Evolutionary conservation across 2,888 invertebrate species (phyloP).

Genomic region (Catocala fraxini): DNA sequence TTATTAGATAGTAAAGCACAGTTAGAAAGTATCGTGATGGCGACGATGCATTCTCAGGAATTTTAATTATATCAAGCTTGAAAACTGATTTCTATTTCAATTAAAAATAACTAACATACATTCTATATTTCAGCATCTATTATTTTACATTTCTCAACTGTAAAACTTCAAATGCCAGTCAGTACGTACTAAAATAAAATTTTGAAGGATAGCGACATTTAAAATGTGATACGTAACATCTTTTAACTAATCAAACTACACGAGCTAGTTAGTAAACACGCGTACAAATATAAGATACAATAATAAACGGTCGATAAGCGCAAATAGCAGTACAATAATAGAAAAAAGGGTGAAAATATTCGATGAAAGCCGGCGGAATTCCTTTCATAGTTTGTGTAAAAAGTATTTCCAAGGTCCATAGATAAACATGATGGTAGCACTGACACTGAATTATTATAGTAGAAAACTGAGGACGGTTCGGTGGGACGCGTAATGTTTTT

Average conservation of each 20-base stretch:
- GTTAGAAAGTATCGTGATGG: slow-evolving; percentile 45
- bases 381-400: slow-evolving; percentile 31
- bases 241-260: slow-evolving; percentile 58
- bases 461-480: slow-evolving; percentile 72
- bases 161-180: too few species aligned
- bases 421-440: slow-evolving; percentile 51
- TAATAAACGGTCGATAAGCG: slow-evolving; percentile 51
- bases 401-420: slow-evolving; percentile 55
- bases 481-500: slow-evolving; percentile 70
- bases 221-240: neutral
- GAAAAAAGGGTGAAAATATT: slow-evolving; percentile 43
- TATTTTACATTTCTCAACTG: too few species aligned
- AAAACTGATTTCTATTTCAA: slow-evolving; percentile 48
- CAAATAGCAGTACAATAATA: slow-evolving; percentile 39
- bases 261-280: slow-evolving; percentile 65
- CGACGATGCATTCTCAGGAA: slow-evolving; percentile 58
- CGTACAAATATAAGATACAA: slow-evolving; percentile 49
- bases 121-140: neutral
- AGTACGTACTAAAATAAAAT: neutral
- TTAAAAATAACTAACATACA: slow-evolving; percentile 25
- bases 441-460: slow-evolving; percentile 57
- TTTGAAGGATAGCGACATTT: slow-evolving; percentile 8
- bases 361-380: slow-evolving; percentile 47
- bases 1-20: slow-evolving; percentile 8
- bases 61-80: slow-evolving; percentile 60